phyloP scores from a whole-genome alignment of 2,888 invertebrate genomes.

The Temnothorax rugatulus region DNA sequence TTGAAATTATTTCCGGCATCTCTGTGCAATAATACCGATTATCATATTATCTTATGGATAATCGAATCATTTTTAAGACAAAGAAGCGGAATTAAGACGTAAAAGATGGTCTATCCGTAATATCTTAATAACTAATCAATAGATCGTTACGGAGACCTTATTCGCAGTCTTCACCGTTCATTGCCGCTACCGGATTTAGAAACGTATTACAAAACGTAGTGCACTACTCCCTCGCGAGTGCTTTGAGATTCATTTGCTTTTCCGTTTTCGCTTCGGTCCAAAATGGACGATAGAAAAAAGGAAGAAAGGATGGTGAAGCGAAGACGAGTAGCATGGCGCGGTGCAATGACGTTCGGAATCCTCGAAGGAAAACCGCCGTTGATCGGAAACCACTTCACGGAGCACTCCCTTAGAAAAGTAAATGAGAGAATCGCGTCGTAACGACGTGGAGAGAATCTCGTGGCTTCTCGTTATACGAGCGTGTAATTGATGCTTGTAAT shows the following conservation, averaged over 20 bases:
- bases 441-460: conserved; percentile 53
- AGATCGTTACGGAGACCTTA: background rate
- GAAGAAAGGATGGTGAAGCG: background rate
- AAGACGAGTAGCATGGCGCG: background rate
- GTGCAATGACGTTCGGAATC: conserved; percentile 27
- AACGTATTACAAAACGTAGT: background rate
- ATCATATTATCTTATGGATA: background rate
- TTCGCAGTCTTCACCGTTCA: background rate
- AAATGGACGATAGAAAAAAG: conserved; percentile 2
- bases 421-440: conserved; percentile 67
- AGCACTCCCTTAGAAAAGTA: conserved; percentile 41
- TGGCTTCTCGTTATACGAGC: conserved; percentile 45
- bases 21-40: background rate
- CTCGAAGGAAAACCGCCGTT: conserved; percentile 22
- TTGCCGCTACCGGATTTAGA: conserved; percentile 5
- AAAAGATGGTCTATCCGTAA: background rate
- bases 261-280: background rate
- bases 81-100: background rate
- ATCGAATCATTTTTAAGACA: background rate
- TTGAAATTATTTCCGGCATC: background rate
- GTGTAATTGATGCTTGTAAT: conserved; percentile 58
- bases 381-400: conserved; percentile 53
- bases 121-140: background rate
- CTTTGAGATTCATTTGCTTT: conserved; percentile 43
- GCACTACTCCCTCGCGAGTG: background rate